A percentile compares a stretch with the other conserved stretches of the same genome.
phyloP scores from a whole-genome alignment of 2,113 vertebrate genomes.

The Platichthys stellatus region DNA sequence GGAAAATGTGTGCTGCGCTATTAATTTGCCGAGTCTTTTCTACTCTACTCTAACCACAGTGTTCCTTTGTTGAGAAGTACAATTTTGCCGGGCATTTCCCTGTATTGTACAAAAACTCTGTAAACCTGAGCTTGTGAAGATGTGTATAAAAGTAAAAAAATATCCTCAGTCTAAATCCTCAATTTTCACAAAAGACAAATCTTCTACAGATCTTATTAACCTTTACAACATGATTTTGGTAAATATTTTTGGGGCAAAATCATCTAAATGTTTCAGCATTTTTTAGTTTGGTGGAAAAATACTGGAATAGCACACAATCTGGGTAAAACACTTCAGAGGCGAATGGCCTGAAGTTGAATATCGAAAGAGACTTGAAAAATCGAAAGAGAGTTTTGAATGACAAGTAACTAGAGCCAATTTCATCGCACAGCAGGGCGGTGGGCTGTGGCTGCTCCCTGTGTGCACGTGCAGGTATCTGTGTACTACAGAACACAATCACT shows the following conservation, averaged over 20 bases:
- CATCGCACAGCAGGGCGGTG: conserved; percentile 35
- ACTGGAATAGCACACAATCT: conserved; percentile 46
- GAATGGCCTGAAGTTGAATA: conserved; percentile 42
- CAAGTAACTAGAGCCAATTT: conserved; percentile 72
- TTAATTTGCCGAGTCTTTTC: conserved; percentile 17
- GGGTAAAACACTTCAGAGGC: conserved; percentile 16
- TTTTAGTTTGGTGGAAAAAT: conserved; percentile 21
- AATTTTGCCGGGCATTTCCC: conserved; percentile 38
- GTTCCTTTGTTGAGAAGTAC: conserved; percentile 41
- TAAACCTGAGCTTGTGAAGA: neutral
- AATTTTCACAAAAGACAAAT: too few relatives aligned
- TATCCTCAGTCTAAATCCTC: too few relatives aligned
- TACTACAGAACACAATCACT: conserved; percentile 3
- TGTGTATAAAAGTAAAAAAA: neutral
- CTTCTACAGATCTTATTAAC: too few relatives aligned
- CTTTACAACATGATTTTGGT: too few relatives aligned
- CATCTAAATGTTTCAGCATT: neutral
- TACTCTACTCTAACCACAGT: conserved; percentile 28
- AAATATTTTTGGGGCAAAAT: neutral
- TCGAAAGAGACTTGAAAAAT: conserved; percentile 26
- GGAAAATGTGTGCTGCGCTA: conserved; percentile 26
- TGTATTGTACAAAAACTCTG: conserved; percentile 12
- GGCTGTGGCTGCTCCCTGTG: neutral
- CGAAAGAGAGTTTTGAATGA: conserved; percentile 64
- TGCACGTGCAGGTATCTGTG: neutral